phyloP scores from a whole-genome alignment of 2,113 vertebrate genomes.

The Hydrochoerus hydrochaeris region DNA sequence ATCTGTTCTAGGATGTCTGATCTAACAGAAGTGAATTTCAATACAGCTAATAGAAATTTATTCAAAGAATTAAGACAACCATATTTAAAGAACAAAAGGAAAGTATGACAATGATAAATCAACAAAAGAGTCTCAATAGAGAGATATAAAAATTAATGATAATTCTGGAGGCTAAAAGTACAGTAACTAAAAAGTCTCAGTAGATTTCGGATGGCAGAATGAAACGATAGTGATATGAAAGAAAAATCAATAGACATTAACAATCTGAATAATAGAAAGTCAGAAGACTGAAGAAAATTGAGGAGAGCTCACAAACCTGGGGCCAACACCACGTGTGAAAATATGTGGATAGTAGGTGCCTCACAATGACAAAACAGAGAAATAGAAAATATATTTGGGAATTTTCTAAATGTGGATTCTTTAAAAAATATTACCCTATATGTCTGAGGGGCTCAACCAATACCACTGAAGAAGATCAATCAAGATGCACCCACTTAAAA shows the following conservation, averaged over 20 bases:
- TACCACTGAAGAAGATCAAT: not conserved
- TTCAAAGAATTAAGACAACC: not conserved
- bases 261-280: not conserved
- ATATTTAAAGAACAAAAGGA: not conserved
- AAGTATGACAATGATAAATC: not conserved
- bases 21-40: not conserved
- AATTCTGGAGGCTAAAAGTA: not conserved
- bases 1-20: not conserved
- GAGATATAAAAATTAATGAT: not conserved
- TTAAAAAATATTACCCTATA: not conserved
- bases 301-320: not conserved
- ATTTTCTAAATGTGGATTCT: not conserved
- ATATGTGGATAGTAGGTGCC: not conserved
- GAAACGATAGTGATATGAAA: not conserved
- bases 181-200: not conserved
- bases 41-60: not conserved
- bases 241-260: not conserved
- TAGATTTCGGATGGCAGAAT: not conserved
- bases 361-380: not conserved
- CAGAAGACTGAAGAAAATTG: not conserved
- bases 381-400: not conserved
- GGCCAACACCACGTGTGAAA: not conserved
- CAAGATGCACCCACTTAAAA: not conserved
- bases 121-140: not conserved
- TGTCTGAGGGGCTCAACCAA: not conserved